Percentiles rank a stretch among this genome's conserved stretches.
Evolutionary conservation across 2,888 invertebrate species (phyloP).

Genomic region (Eustalomyia histrio): DNA sequence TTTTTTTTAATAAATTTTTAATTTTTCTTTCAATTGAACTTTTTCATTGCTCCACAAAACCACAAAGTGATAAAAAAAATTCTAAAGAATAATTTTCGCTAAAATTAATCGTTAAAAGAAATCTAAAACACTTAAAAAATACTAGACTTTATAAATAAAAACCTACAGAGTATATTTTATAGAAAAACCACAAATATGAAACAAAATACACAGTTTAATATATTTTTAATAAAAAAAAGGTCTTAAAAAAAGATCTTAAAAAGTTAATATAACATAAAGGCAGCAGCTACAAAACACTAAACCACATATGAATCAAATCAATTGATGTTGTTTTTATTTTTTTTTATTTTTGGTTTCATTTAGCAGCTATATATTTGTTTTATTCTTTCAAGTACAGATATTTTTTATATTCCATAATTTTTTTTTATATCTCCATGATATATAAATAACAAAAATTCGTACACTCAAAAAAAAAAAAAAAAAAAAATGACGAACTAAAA

Average conservation of each 20-base stretch:
- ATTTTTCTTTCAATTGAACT: too few species aligned
- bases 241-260: neutral
- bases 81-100: neutral
- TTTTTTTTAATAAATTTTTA: too few species aligned
- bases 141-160: neutral
- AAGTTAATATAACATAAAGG: neutral
- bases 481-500: too few species aligned
- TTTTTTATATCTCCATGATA: conserved; percentile 6
- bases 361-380: neutral
- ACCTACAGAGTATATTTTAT: neutral
- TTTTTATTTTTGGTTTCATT: conserved; percentile 1
- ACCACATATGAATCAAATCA: conserved; percentile 32
- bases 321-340: too few species aligned
- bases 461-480: too few species aligned
- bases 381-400: neutral
- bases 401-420: conserved; percentile 4
- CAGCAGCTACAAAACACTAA: conserved; percentile 13
- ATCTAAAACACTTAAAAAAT: neutral
- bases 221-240: neutral
- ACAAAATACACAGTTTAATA: neutral
- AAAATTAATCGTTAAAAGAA: neutral
- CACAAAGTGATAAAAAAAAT: neutral
- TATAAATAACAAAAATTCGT: neutral
- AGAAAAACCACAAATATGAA: neutral
- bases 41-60: neutral